Base-by-base conservation (phyloP, 2,888 invertebrate genomes). In the Eupeodes latifasciatus region DNA sequence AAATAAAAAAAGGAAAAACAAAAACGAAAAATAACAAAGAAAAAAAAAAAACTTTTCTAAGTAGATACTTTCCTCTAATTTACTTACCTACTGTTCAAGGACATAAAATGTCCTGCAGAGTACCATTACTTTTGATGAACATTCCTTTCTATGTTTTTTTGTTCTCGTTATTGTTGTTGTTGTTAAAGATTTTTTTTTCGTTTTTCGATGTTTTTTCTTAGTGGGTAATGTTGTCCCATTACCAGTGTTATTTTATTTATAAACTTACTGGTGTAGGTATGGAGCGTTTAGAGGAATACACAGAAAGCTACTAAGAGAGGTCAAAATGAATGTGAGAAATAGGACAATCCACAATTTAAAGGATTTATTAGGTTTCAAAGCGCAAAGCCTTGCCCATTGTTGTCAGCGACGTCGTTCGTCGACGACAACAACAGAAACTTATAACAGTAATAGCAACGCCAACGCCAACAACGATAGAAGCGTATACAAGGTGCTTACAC, bases 401-500 rank as follows among this genome's bases (percentile, higher is more conserved):
- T 72, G 72, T 72, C 47, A 49, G 36, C 69, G 69, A 69, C 27
- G 11, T 27, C 55, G 14, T 10, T 51, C 34, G 12, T 5, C 49
- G 4, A n/a, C 36, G 36, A 49, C n/a, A 40, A 19, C 11, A 19
- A 72, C 9, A 6, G 10, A 6, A 19, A 57, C 40, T 0, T 5
- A 19, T 27, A 57, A 57, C 27, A 57, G 40, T 40, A 40, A 40
- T 1, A 40, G 6, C 40, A 40, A 40, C 40, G 40, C 9, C 9
- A 40, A 40, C 40, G 40, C 6, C 44, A 40, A 55, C 10, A 34
- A 57, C 16, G 57, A 49, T 59, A 80, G 59, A 64, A 64, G 76
- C 49, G 69, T 71, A 19, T 55, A 87, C 87, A 83, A 87, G 87
- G 87, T 87, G 87, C 87, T 87, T 87, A 87, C 87, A 87, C 76